These are phyloP conservation scores for Pteropus rufus DNA, from an alignment of 2,797 vertebrate genomes.

Conservation along the genomic window DNA sequence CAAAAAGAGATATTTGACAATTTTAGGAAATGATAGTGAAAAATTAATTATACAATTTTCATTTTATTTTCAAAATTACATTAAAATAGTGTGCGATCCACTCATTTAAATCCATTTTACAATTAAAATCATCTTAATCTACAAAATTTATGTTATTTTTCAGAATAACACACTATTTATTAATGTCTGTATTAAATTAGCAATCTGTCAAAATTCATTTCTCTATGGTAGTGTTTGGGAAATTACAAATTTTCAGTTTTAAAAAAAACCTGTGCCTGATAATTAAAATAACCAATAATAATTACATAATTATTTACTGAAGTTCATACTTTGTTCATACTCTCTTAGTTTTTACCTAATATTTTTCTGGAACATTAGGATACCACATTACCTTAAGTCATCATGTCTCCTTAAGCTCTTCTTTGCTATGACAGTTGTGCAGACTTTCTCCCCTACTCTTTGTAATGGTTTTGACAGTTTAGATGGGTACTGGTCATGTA, in stretches of 20 bases:
- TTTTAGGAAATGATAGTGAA: slow-evolving; percentile 66
- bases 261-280: neutral
- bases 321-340: neutral
- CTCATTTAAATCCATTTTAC: slow-evolving; percentile 37
- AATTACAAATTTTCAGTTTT: neutral
- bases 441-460: neutral
- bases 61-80: slow-evolving; percentile 50
- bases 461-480: neutral
- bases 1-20: slow-evolving; percentile 62
- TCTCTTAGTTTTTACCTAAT: neutral
- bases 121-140: neutral
- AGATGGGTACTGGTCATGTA: neutral
- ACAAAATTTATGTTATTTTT: slow-evolving; percentile 7
- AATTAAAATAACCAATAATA: neutral
- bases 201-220: slow-evolving; percentile 5
- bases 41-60: slow-evolving; percentile 31
- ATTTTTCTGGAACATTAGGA: neutral
- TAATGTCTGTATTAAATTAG: slow-evolving; percentile 5
- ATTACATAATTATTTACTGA: neutral
- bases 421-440: neutral
- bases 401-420: neutral
- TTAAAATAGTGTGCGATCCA: neutral
- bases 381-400: neutral
- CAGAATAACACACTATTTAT: neutral
- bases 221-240: neutral